Percentiles rank a stretch among this genome's conserved stretches.
These are phyloP conservation scores for Psittacula derbiana DNA, from an alignment of 2,797 vertebrate genomes.

Conservation along the genomic window DNA sequence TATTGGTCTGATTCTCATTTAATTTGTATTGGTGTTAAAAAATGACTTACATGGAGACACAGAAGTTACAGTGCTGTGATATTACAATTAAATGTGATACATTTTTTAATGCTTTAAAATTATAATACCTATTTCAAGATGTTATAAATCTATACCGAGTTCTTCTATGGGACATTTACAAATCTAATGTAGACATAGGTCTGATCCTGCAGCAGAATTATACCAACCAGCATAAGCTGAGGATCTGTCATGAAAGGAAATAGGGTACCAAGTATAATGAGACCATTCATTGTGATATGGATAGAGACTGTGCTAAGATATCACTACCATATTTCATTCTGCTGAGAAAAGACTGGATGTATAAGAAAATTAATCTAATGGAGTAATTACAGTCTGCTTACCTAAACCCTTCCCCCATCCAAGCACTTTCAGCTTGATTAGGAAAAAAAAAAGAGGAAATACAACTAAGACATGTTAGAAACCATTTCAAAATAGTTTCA, in stretches of 20 bases:
- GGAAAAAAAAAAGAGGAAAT: background rate
- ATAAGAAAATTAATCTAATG: constrained; percentile 1
- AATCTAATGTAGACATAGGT: background rate
- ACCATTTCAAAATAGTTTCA: background rate
- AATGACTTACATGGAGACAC: background rate
- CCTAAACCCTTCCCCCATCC: background rate
- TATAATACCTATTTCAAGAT: background rate
- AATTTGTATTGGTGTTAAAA: background rate
- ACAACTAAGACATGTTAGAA: background rate
- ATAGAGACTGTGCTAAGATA: constrained; percentile 5
- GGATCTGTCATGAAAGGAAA: constrained; percentile 48
- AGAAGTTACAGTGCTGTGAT: background rate
- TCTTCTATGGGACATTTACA: background rate
- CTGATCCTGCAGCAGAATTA: background rate
- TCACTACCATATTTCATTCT: constrained; percentile 22
- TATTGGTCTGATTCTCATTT: background rate
- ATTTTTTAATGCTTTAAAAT: background rate
- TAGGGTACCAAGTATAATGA: background rate
- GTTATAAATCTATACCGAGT: background rate
- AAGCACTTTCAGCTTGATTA: background rate
- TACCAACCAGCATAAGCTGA: background rate
- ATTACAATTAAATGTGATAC: background rate
- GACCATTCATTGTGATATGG: constrained; percentile 13
- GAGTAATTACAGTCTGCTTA: constrained; percentile 9
- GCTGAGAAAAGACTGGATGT: constrained; percentile 19